These are phyloP conservation scores for Pitangus sulphuratus DNA, from an alignment of 2,797 vertebrate species.

Conservation along the genomic window DNA sequence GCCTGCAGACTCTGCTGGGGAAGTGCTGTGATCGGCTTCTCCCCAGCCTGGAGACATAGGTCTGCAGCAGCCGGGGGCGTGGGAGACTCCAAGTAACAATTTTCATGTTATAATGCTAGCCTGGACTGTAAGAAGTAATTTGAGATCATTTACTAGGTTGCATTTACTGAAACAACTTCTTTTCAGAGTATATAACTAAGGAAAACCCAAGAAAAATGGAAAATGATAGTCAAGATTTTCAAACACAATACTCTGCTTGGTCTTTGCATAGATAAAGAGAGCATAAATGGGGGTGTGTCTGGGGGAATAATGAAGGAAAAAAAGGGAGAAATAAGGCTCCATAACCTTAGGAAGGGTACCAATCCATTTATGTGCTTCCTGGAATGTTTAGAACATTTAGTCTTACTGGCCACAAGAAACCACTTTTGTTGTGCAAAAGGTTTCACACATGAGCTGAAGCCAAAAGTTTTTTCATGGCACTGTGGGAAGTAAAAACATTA, in stretches of 20 bases:
- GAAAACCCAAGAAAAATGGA: slow-evolving; percentile 31
- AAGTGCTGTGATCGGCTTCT: background rate
- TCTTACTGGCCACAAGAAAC: slow-evolving; percentile 30
- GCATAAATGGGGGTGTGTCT: background rate
- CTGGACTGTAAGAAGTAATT: slow-evolving; percentile 30
- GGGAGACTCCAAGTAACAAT: slow-evolving; percentile 42
- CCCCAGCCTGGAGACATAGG: slow-evolving; percentile 35
- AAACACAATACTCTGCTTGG: background rate
- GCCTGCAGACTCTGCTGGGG: background rate
- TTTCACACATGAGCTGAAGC: slow-evolving; percentile 46
- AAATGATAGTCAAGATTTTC: slow-evolving; percentile 27
- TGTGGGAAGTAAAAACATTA: slow-evolving; percentile 28
- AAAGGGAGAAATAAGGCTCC: background rate
- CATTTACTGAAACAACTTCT: slow-evolving; percentile 53
- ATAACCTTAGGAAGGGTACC: background rate
- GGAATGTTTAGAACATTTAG: slow-evolving; percentile 35
- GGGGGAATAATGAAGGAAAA: background rate
- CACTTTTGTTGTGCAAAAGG: slow-evolving; percentile 33
- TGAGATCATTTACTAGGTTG: slow-evolving; percentile 53
- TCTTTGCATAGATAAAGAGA: background rate
- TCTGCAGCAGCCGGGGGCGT: background rate
- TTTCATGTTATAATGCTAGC: slow-evolving; percentile 38
- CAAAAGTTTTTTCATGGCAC: background rate
- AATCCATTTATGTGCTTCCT: slow-evolving; percentile 45
- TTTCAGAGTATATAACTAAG: slow-evolving; percentile 45